These are phyloP conservation scores for Timema podura DNA, from an alignment of 2,888 invertebrate genomes.

Conservation along the genomic window DNA sequence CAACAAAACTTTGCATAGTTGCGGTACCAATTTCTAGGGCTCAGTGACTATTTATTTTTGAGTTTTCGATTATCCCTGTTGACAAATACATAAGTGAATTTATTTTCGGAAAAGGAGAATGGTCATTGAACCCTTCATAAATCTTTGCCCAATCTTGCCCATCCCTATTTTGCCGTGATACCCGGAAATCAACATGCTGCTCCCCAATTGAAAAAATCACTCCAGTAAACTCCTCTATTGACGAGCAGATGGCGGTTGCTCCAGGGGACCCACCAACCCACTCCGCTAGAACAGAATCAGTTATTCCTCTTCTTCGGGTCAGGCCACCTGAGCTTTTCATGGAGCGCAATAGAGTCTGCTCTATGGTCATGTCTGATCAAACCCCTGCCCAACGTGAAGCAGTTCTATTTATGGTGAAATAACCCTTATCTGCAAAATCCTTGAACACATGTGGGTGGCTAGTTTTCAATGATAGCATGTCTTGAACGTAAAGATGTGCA, in stretches of 20 bases:
- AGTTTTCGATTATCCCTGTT: background rate
- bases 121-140: background rate
- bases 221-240: slow-evolving; percentile 4
- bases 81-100: background rate
- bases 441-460: slow-evolving; percentile 4
- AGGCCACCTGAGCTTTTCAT: background rate
- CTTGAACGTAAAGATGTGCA: background rate
- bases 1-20: background rate
- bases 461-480: slow-evolving; percentile 7
- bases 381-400: slow-evolving; percentile 8
- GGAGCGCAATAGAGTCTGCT: slow-evolving; percentile 3
- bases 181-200: slow-evolving; percentile 11
- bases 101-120: background rate
- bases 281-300: background rate
- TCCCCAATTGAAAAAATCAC: background rate
- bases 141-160: background rate
- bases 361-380: slow-evolving; percentile 5
- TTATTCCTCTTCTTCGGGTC: background rate
- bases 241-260: slow-evolving; percentile 3
- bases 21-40: slow-evolving; percentile 4
- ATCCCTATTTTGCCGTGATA: background rate
- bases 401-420: slow-evolving; percentile 7
- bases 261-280: background rate
- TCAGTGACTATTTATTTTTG: slow-evolving; percentile 4
- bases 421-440: slow-evolving; percentile 3